A percentile compares a stretch with the other conserved stretches of the same genome.
These are phyloP conservation scores for Melospiza melodia DNA, from an alignment of 2,113 vertebrate genomes.

Conservation along the genomic window DNA sequence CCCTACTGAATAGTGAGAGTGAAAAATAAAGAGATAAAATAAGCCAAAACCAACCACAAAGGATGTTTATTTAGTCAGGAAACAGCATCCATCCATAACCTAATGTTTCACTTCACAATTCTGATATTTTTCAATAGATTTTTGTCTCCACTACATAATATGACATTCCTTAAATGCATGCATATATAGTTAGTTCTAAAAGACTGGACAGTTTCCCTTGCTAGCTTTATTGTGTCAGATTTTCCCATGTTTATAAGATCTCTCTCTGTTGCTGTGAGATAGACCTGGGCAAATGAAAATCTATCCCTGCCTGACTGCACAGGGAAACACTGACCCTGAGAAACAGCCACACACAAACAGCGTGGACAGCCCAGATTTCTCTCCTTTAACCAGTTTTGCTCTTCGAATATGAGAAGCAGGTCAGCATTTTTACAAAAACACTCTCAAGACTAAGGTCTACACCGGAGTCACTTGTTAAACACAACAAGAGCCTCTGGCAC, in stretches of 20 bases:
- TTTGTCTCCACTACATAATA: background rate
- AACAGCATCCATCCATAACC: background rate
- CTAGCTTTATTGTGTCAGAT: background rate
- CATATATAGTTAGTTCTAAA: background rate
- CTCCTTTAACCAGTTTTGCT: background rate
- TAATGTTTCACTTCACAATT: background rate
- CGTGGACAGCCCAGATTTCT: background rate
- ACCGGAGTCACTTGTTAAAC: background rate
- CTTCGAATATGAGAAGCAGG: background rate
- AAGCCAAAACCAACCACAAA: background rate
- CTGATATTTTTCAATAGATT: background rate
- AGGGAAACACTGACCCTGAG: background rate
- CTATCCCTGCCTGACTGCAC: background rate
- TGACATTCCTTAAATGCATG: background rate
- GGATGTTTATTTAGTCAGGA: background rate
- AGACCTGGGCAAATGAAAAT: slow-evolving; percentile 25
- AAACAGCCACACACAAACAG: rapidly evolving
- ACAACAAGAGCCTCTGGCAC: background rate
- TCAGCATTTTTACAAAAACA: background rate
- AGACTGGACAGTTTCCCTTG: background rate
- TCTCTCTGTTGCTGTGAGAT: background rate
- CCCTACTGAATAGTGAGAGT: background rate
- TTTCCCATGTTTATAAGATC: background rate
- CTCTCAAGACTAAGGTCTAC: background rate
- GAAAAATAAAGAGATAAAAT: slow-evolving; percentile 10